These are phyloP conservation scores for Plebejus argus DNA, from an alignment of 2,888 invertebrate species.

Conservation along the genomic window DNA sequence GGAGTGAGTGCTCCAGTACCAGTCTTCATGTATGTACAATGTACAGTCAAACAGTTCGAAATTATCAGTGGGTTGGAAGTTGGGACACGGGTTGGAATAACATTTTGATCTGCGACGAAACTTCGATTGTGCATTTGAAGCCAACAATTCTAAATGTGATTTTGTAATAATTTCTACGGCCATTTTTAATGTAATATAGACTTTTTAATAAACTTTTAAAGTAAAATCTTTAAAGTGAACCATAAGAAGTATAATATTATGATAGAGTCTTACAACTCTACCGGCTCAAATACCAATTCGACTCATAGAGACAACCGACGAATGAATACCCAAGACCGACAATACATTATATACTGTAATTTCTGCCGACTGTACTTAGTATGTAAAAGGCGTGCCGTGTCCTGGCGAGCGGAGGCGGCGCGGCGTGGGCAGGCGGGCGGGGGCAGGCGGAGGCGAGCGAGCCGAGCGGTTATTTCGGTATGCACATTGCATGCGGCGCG, in stretches of 20 bases:
- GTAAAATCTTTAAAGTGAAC: too few relatives aligned
- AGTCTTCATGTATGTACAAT: slow-evolving; percentile 4
- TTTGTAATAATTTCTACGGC: too few relatives aligned
- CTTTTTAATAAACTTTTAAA: too few relatives aligned
- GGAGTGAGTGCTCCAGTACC: slow-evolving; percentile 33
- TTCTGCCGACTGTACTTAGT: slow-evolving; percentile 27
- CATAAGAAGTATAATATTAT: background rate
- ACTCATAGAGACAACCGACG: background rate
- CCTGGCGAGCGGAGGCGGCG: slow-evolving; percentile 53
- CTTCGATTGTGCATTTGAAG: too few relatives aligned
- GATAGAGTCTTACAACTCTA: background rate
- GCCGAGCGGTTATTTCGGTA: slow-evolving; percentile 78
- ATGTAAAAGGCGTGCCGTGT: slow-evolving; percentile 63
- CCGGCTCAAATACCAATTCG: background rate
- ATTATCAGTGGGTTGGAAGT: background rate
- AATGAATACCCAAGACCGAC: background rate
- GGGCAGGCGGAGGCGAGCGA: slow-evolving; percentile 51
- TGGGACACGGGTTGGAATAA: too few relatives aligned
- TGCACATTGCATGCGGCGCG: slow-evolving; percentile 78
- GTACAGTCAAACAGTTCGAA: background rate
- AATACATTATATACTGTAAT: background rate
- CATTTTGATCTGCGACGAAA: too few relatives aligned
- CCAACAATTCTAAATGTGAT: too few relatives aligned
- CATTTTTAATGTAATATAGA: background rate
- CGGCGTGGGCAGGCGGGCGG: slow-evolving; percentile 43